Base-by-base conservation (phyloP, 2,888 invertebrate genomes). In the Chaitophorus viminalis region DNA sequence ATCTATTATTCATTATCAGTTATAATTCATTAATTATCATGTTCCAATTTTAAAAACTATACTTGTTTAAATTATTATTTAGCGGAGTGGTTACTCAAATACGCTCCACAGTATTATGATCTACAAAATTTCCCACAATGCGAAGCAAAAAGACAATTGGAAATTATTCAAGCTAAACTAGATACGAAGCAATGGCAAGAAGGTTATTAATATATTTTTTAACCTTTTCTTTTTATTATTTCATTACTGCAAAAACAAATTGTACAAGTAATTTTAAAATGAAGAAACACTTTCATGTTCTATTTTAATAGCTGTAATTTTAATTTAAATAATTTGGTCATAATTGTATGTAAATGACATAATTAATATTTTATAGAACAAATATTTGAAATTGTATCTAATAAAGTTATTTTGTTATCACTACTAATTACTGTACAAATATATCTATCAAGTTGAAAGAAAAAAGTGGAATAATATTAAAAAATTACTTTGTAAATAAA, bases 81-180 rank as follows among this genome's bases (percentile, higher is more conserved):
- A 97, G 97, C 97, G 90, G 97, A 97, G 91, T 97, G 99, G 99
- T 93, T 99, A 84, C 92, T 99, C 36, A 96, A 95, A 91, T 96
- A 99, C 89, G 98, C 99, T 0, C 98, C 99, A 0, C 98, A 98
- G 92, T 99, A 99, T 93, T 99, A 99, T 92, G 99, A 99, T 92
- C 93, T 99, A 92, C 95, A 95, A 91, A 99, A 99, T 92, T 99
- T 99, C 93, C 99, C 99, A 0, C 96, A 96, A 91, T 99, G 99
- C 92, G 99, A 99, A 92, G 99, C 99, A 11, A 96, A 97, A 91
- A 93, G 99, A 82, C 98, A 98, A 91, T 93, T 99, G 89, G 97
- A 98, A 93, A 93, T 96, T 90, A 92, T 99, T 89, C 97, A 97
- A 91, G 94, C 95, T 81, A 94, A 97, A 90, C 93, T 98, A 91